Conservation (phyloP, 2,113 vertebrate genomes). For the Mormyrus lacerda region DNA sequence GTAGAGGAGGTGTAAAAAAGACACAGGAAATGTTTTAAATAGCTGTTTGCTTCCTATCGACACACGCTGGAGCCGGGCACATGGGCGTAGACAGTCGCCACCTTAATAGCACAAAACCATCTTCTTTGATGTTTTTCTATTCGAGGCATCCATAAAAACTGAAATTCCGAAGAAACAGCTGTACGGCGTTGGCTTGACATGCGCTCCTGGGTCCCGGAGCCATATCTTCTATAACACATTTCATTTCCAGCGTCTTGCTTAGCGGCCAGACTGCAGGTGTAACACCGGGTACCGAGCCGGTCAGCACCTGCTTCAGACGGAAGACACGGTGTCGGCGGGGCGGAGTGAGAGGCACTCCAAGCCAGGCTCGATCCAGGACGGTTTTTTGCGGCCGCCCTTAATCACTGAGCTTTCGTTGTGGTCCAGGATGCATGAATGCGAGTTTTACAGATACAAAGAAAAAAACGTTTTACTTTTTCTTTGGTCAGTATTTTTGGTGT, state of each 20-base stretch:
- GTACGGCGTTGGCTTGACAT: neutral
- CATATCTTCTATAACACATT: neutral
- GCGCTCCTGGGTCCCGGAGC: neutral
- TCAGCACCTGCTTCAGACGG: neutral
- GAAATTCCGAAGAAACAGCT: neutral
- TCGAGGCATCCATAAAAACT: neutral
- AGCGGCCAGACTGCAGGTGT: neutral
- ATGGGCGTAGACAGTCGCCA: neutral
- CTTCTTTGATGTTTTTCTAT: neutral
- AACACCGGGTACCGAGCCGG: neutral
- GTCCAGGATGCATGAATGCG: neutral
- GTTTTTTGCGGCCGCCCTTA: neutral
- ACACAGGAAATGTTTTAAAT: neutral
- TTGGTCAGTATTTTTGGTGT: neutral
- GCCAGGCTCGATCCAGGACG: neutral
- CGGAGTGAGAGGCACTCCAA: neutral
- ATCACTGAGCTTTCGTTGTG: neutral
- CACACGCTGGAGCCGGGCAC: neutral
- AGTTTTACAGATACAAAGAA: neutral
- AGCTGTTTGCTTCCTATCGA: neutral
- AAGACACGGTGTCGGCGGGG: neutral
- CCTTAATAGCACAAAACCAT: neutral
- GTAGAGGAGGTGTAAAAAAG: neutral
- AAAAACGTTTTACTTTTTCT: neutral
- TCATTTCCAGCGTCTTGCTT: neutral